phyloP scores from a whole-genome alignment of 2,888 invertebrate genomes.

The Sclerodermus sp. region DNA sequence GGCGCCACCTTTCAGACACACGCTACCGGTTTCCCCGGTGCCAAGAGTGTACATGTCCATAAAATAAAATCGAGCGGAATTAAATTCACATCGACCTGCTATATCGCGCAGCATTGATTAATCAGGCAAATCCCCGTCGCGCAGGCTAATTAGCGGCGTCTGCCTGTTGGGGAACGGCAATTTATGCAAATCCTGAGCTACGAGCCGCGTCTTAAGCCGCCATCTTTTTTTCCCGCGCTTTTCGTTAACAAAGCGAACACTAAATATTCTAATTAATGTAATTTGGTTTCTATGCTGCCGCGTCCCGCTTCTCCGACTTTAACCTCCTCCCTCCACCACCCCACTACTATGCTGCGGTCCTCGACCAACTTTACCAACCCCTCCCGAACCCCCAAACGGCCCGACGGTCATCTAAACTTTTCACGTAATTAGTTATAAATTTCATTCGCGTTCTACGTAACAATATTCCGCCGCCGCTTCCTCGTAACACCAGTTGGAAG shows the following conservation, averaged over 20 bases:
- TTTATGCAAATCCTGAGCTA: conserved; percentile 30
- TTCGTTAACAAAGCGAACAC: conserved; percentile 23
- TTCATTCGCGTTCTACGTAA: conserved; percentile 48
- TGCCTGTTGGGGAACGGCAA: conserved; percentile 10
- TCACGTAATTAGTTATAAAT: conserved; percentile 55
- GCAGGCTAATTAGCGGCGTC: conserved; percentile 22
- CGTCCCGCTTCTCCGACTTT: conserved; percentile 3
- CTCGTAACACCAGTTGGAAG: too few relatives aligned
- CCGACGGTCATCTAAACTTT: conserved; percentile 52
- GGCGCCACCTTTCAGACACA: too few relatives aligned
- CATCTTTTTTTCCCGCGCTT: conserved; percentile 13
- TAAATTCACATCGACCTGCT: too few relatives aligned
- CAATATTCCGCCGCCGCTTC: conserved; percentile 45
- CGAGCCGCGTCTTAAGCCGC: conserved; percentile 41
- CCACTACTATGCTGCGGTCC: neutral
- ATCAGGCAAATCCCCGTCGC: neutral
- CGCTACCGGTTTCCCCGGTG: too few relatives aligned
- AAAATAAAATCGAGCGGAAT: too few relatives aligned
- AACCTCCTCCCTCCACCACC: conserved; percentile 11
- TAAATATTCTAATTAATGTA: conserved; percentile 47
- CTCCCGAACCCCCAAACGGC: conserved; percentile 31
- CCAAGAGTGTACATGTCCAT: too few relatives aligned
- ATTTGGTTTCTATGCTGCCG: conserved; percentile 36
- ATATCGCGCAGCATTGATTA: too few relatives aligned
- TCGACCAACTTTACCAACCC: conserved; percentile 12